phyloP scores from a whole-genome alignment of 2,888 invertebrate genomes.

The Caenorhabditis parvicauda region DNA sequence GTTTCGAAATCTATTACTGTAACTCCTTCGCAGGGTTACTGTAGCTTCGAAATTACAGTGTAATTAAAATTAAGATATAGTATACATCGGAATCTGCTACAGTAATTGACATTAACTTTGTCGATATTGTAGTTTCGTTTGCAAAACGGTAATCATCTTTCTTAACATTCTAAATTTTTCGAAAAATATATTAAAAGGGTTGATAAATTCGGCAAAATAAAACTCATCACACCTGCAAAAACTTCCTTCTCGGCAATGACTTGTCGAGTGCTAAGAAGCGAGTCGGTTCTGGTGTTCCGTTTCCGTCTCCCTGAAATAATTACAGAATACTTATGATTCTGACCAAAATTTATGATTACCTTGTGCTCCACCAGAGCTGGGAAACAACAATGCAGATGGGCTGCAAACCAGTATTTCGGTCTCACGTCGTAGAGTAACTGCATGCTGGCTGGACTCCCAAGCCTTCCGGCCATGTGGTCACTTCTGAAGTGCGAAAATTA shows the following conservation, averaged over 20 bases:
- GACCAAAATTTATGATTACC: slow-evolving; percentile 2
- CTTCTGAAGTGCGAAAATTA: slow-evolving; percentile 69
- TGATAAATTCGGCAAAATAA: too few species aligned
- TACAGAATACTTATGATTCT: background rate
- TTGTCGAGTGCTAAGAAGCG: slow-evolving; percentile 68
- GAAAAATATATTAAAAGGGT: too few species aligned
- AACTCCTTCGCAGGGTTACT: too few species aligned
- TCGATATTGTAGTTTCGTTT: too few species aligned
- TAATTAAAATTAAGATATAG: too few species aligned
- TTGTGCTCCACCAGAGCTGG: slow-evolving; percentile 79
- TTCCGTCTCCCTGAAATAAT: slow-evolving; percentile 5
- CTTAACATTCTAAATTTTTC: too few species aligned
- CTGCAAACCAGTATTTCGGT: slow-evolving; percentile 92
- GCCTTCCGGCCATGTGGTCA: slow-evolving; percentile 77
- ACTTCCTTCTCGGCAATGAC: slow-evolving; percentile 83
- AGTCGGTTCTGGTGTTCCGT: slow-evolving; percentile 33
- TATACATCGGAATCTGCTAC: too few species aligned
- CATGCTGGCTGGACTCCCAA: slow-evolving; percentile 85
- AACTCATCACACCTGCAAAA: slow-evolving; percentile 74
- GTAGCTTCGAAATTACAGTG: too few species aligned
- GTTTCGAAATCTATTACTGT: too few species aligned
- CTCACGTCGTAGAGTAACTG: slow-evolving; percentile 73
- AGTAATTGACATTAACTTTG: too few species aligned
- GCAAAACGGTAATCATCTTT: too few species aligned
- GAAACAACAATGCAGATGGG: slow-evolving; percentile 94